A percentile compares a stretch with the other conserved stretches of the same genome.
These are phyloP conservation scores for Coleophora flavipennella DNA, from an alignment of 2,888 invertebrate species.

Conservation along the genomic window DNA sequence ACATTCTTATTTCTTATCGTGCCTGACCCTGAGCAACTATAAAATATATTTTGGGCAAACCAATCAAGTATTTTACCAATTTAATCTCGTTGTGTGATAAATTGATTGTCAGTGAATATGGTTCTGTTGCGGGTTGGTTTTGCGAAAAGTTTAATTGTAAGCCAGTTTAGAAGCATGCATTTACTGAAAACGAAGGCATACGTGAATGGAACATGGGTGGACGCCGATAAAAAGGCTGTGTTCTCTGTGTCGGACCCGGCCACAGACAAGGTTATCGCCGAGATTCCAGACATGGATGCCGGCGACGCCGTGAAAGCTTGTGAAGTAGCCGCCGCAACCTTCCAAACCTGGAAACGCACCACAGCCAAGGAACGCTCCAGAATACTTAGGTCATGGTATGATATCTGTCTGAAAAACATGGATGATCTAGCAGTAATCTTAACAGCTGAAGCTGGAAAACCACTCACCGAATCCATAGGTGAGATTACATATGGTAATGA, in stretches of 20 bases:
- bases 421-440: slow-evolving; percentile 84
- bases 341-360: slow-evolving; percentile 83
- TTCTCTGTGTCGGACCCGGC: slow-evolving; percentile 89
- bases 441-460: slow-evolving; percentile 92
- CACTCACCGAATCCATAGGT: slow-evolving; percentile 86
- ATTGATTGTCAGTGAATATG: slow-evolving; percentile 19
- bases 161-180: slow-evolving; percentile 40
- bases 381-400: slow-evolving; percentile 82
- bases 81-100: no score
- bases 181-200: slow-evolving; percentile 49
- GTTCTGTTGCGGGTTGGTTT: slow-evolving; percentile 29
- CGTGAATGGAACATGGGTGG: slow-evolving; percentile 80
- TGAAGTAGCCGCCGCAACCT: slow-evolving; percentile 81
- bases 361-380: slow-evolving; percentile 83
- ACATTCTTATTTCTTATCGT: no score
- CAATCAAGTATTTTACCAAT: no score
- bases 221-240: slow-evolving; percentile 74
- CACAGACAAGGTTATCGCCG: slow-evolving; percentile 78
- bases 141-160: slow-evolving; percentile 20
- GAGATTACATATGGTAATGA: slow-evolving; percentile 94
- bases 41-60: no score
- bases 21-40: no score
- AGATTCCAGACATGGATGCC: slow-evolving; percentile 88
- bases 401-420: slow-evolving; percentile 80
- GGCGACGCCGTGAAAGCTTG: slow-evolving; percentile 83